Evolutionary conservation across 2,888 invertebrate species (phyloP).

Genomic region (Trachelus tabidus): DNA sequence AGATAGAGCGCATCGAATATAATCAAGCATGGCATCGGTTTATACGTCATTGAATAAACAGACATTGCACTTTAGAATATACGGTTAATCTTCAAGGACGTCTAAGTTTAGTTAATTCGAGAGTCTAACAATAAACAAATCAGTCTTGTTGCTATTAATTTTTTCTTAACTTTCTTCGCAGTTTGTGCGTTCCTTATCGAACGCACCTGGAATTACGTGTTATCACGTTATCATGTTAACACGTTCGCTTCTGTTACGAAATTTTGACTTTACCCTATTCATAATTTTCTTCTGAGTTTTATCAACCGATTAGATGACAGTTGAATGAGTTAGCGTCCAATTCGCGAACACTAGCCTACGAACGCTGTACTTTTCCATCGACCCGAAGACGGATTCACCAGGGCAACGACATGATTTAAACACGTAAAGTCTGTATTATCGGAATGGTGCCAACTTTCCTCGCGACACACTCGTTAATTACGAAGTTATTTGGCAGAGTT

Average conservation of each 20-base stretch:
- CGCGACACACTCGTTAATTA: neutral
- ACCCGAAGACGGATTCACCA: neutral
- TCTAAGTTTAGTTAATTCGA: neutral
- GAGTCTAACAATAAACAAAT: neutral
- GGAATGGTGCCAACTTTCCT: neutral
- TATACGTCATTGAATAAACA: neutral
- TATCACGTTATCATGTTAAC: neutral
- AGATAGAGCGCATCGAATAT: neutral
- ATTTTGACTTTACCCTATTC: neutral
- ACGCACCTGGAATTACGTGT: neutral
- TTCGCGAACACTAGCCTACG: neutral
- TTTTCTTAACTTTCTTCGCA: neutral
- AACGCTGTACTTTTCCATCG: neutral
- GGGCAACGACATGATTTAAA: neutral
- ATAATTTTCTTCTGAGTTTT: neutral
- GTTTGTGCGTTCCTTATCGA: neutral
- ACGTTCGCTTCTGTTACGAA: neutral
- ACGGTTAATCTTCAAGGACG: neutral
- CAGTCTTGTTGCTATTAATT: neutral
- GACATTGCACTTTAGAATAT: neutral
- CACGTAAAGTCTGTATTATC: neutral
- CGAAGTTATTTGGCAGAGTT: neutral
- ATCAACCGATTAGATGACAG: neutral
- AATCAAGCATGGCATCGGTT: neutral
- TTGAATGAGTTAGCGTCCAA: neutral